Base-by-base conservation (phyloP, 1,140 invertebrate genomes). In the Heliconius congener region DNA sequence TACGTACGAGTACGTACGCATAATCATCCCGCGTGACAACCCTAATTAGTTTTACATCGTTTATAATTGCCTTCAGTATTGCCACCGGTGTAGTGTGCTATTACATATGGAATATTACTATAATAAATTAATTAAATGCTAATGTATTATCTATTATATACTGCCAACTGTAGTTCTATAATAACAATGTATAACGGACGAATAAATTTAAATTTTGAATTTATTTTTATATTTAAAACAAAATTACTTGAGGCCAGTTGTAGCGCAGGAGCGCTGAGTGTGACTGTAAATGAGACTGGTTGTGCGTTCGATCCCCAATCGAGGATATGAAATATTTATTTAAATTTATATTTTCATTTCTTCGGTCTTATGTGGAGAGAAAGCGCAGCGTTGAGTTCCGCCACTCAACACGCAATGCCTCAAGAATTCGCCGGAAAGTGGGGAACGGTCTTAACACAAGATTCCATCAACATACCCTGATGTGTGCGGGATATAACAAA, bases 11-110 rank as follows among this genome's bases (percentile, higher is more conserved):
- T 37, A 37, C 34, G 70, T 11, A 78, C 37, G 66, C 52, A 30
- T 77, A 81, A 81, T 77, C 46, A 74, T 81, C 57, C 50, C 39
- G 42, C 27, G 70, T 66, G 80, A 78, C 80, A 81, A 76, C 72
- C 80, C 80, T 81, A 81, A 81, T 81, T 81, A 81, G 80, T 72
- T 81, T 55, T 71, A 70, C 60, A 71, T 81, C 34, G 73, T 55
- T 78, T 81, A 73, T 81, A 78, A 78, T 81, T 81, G 74, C 71
- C 27, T 30, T 30, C 42, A 42, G 37, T 50, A 75, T 39, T 34
- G 74, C 57, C 73, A 71, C 60, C 39, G 73, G 77, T 78, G 52
- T 76, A 78, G 80, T 73, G 70, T 78, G 30, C 73, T 81, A 76
- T 81, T 78, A 81, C 80, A 78, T 81, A 39, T 71, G 30, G 73